Evolutionary conservation across 2,888 invertebrate genomes (phyloP).

Genomic region (Neuroscelio doddi): DNA sequence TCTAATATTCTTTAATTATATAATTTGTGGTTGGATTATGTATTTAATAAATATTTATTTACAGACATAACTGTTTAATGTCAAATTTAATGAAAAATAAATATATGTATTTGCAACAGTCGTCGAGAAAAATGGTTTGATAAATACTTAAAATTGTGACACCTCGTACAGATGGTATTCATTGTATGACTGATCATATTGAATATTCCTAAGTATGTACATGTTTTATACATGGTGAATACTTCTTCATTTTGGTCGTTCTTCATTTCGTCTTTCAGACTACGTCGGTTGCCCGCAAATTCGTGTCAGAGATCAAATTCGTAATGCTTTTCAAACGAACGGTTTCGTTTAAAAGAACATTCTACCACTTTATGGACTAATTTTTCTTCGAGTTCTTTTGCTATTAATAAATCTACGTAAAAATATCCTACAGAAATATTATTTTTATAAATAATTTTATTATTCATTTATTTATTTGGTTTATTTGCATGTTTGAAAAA

Average conservation of each 20-base stretch:
- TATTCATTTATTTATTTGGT: no score
- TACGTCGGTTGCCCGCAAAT: slow-evolving; percentile 53
- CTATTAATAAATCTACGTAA: not conserved
- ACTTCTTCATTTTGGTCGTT: slow-evolving; percentile 45
- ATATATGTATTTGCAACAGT: no score
- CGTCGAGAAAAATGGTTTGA: no score
- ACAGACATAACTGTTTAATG: no score
- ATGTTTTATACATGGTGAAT: slow-evolving; percentile 62
- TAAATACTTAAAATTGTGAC: slow-evolving; percentile 6
- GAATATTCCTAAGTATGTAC: slow-evolving; percentile 63
- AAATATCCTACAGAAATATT: no score
- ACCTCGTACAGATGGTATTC: slow-evolving; percentile 26
- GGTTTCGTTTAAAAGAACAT: slow-evolving; percentile 26
- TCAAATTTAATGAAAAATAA: no score
- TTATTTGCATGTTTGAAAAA: no score
- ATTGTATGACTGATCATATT: slow-evolving; percentile 63
- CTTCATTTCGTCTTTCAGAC: slow-evolving; percentile 33
- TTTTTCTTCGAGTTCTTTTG: slow-evolving; percentile 2
- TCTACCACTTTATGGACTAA: slow-evolving; percentile 24
- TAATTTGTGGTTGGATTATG: no score
- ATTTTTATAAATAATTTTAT: no score
- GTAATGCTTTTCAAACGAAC: slow-evolving; percentile 48
- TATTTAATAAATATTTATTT: no score
- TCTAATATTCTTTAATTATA: no score
- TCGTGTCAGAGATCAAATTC: slow-evolving; percentile 60